Evolutionary conservation across 23 tunicate genomes (phyloP).

Genomic region (Oikopleura dioica): DNA sequence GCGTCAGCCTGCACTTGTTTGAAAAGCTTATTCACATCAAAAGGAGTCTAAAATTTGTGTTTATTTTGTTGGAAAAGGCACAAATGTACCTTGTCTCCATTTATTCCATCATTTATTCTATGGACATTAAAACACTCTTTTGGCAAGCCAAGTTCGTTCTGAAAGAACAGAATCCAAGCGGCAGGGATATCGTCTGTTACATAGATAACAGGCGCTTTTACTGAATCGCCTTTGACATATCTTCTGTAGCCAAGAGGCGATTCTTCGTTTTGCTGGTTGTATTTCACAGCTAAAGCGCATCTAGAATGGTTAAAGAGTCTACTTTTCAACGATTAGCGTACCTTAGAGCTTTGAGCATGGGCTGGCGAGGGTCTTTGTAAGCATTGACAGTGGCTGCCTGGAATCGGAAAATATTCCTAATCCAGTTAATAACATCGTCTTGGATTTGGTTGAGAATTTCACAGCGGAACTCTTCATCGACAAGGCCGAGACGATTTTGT

Average conservation of each 20-base stretch:
- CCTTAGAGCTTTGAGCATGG: conserved; percentile 3
- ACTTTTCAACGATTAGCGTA: too few relatives aligned
- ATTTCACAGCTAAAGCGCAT: conserved; percentile 1
- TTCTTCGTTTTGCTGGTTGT: not conserved
- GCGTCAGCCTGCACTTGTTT: not conserved
- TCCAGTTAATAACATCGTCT: not conserved
- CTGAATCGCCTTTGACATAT: not conserved
- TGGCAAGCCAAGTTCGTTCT: not conserved
- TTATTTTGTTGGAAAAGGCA: too few relatives aligned
- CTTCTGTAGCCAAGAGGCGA: not conserved
- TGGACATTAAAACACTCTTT: not conserved
- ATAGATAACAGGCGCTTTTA: conserved; percentile 1
- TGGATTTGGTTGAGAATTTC: not conserved
- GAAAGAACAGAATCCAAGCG: not conserved
- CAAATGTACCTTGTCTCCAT: conserved; percentile 1
- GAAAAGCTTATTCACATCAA: not conserved
- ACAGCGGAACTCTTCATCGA: conserved; percentile 8
- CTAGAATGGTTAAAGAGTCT: too few relatives aligned
- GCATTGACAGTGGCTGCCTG: not conserved
- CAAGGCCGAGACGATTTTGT: not conserved
- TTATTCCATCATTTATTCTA: not conserved
- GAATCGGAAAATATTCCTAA: not conserved
- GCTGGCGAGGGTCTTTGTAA: not conserved
- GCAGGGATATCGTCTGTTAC: conserved; percentile 1
- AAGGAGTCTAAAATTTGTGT: too few relatives aligned